phyloP scores from a whole-genome alignment of 35 echinoderm and acorn worm species.

The Eucidaris tribuloides region DNA sequence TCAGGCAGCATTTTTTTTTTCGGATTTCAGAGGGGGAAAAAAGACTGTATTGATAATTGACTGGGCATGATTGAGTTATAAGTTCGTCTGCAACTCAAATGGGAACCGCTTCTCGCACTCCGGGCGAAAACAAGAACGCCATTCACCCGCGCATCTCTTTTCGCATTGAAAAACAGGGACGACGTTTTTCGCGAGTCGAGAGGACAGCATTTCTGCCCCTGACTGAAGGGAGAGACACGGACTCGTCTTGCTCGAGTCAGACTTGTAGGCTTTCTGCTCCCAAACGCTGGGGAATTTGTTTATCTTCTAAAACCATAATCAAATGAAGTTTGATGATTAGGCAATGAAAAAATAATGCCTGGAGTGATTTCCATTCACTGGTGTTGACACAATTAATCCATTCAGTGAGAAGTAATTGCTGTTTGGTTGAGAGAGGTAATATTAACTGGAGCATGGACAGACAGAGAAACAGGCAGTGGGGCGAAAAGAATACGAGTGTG shows the following conservation, averaged over 20 bases:
- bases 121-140: no score
- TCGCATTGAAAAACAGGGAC: no score
- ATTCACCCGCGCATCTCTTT: no score
- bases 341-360: constrained; percentile 38
- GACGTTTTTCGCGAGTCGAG: no score
- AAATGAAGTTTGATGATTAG: constrained; percentile 36
- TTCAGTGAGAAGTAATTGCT: background rate
- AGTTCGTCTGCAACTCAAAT: constrained; percentile 14
- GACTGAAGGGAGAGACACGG: no score
- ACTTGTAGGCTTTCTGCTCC: background rate
- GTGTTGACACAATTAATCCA: constrained; percentile 32
- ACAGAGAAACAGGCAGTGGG: no score
- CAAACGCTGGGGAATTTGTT: constrained; percentile 11
- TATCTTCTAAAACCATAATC: constrained; percentile 14
- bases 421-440: no score
- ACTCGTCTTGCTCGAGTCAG: constrained; percentile 15
- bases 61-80: constrained; percentile 24
- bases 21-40: no score
- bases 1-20: constrained; percentile 13
- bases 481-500: no score
- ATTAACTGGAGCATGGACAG: constrained; percentile 25
- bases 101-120: background rate
- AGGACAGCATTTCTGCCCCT: no score
- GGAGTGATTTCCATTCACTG: constrained; percentile 25
- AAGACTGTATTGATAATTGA: constrained; percentile 34